phyloP scores from a whole-genome alignment of 1,140 invertebrate species.

The Phymastichus coffea region DNA sequence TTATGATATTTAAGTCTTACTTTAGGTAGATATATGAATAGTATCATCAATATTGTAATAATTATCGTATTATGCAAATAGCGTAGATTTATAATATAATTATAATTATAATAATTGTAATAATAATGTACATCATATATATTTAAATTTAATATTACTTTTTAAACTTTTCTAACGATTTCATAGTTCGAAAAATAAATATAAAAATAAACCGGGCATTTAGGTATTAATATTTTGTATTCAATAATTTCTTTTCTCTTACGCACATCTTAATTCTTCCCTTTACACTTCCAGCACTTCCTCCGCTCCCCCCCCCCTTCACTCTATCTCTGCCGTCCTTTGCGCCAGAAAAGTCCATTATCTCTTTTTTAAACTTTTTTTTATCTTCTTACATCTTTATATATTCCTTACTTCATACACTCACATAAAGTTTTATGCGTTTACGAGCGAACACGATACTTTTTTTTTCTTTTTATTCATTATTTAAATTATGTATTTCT shows the following conservation, averaged over 20 bases:
- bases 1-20: conserved; percentile 24
- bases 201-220: conserved; percentile 61
- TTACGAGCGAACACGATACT: neutral
- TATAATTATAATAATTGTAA: conserved; percentile 41
- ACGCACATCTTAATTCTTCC: conserved; percentile 7
- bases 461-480: conserved; percentile 19
- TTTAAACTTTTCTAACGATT: conserved; percentile 60
- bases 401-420: conserved; percentile 1
- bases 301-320: conserved; percentile 1
- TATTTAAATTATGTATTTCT: conserved; percentile 17
- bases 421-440: conserved; percentile 19
- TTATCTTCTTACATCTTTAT: conserved; percentile 22
- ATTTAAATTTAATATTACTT: conserved; percentile 57
- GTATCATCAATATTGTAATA: conserved; percentile 42
- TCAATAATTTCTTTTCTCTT: conserved; percentile 48
- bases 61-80: conserved; percentile 30
- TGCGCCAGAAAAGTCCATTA: conserved; percentile 20
- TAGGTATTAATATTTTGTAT: conserved; percentile 60
- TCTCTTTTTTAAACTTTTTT: conserved; percentile 17
- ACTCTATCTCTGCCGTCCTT: conserved; percentile 10
- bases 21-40: conserved; percentile 27
- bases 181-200: conserved; percentile 61
- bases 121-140: conserved; percentile 42
- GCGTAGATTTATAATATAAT: conserved; percentile 31
- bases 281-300: conserved; percentile 1